Evolutionary conservation across 2,888 invertebrate species (phyloP), one percentile per base, ranked within the genome.

Genomic region (Colletes collaris): DNA sequence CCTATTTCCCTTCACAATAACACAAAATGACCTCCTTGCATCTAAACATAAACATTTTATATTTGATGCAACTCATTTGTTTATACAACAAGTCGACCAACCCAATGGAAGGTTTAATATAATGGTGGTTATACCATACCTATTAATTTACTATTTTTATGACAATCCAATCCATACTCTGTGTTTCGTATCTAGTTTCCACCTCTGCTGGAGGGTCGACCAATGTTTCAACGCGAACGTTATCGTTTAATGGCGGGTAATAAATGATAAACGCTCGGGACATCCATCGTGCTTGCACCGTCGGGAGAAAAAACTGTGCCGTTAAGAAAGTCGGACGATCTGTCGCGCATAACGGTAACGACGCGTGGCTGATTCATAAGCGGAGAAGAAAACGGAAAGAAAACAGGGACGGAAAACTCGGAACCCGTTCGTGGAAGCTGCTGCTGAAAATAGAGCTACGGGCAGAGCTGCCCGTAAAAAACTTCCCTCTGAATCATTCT

Each of bases 331-430:
- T 50, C 58, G 44, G 55, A 60, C 78, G 80, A 82, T 79, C 78
- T 73, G 84, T 81, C 75, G 76, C 75, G 76, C 67, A 60, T 58
- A 80, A 75, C 74, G 84, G 74, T 86, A 86, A 86, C 86, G 86
- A 86, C 62, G 86, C 84, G 84, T 84, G 77, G 76, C 79, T 77
- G 82, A 75, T 81, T 84, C 78, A 84, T 73, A 76, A 79, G 69
- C 69, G 64, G 52, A 68, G 66, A 74, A 83, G 78, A 69, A 85
- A 77, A 40, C 16, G 16, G 46, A 10, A 68, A 27, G 67, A 55
- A 71, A 67, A 59, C 50, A 67, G 62, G 4, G 50, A 8, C n/a
- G 69, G 68, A 73, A 72, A 78, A 73, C 68, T 64, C 73, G 73
- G 71, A 63, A 76, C 62, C 68, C 67, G 66, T 79, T 63, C 53